Base-by-base conservation (phyloP, 2,113 vertebrate genomes). In the Tachysurus vachellii region DNA sequence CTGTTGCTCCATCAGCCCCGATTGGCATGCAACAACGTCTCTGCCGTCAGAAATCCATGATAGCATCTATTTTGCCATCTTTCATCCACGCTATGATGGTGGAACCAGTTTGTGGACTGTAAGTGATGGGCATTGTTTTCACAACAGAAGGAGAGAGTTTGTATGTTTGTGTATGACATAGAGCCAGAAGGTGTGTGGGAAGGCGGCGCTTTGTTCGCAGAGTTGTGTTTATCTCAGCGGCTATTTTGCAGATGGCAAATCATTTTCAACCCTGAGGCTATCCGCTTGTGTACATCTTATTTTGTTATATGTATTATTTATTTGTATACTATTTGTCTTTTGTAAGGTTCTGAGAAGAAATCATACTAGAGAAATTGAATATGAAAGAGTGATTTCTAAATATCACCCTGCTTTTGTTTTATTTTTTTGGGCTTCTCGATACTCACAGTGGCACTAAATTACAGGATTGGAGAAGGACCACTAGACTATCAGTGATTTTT, bases 121-220 rank as follows among this genome's bases (percentile, higher is more conserved):
- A 76, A 86, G 85, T 80, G 85, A 86, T 64, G 83, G 79, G 50
- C 56, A 64, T 80, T 80, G 62, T 85, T 71, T 80, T 79, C 61
- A 50, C 21, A 79, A 68, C 59, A 88, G 50, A 59, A 31, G 42
- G 61, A n/a, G 16, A 21, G 73, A 42, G 23, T 73, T 26, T 85
- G 73, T 79, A 23, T 79, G 61, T 56, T 66, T 21, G 62, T 42
- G 76, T 68, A 54, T 44, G 80, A 53, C 64, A 28, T 47, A 83
- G 50, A 80, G 36, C 36, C 36, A 73, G 83, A 73, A 50, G 31
- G 64, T 17, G 31, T 70, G 85, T 86, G 31, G 76, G 61, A 70
- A 56, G 47, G 62, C 62, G 23, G 14, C 19, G 31, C 56, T 81
- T 85, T 85, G 64, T 85, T 59, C 68, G 4, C 8, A 1, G 53